Base-by-base conservation (phyloP, 30 jellyfish, hydroid and myxozoan species). In the Hydractinia symbiolongicarpus region DNA sequence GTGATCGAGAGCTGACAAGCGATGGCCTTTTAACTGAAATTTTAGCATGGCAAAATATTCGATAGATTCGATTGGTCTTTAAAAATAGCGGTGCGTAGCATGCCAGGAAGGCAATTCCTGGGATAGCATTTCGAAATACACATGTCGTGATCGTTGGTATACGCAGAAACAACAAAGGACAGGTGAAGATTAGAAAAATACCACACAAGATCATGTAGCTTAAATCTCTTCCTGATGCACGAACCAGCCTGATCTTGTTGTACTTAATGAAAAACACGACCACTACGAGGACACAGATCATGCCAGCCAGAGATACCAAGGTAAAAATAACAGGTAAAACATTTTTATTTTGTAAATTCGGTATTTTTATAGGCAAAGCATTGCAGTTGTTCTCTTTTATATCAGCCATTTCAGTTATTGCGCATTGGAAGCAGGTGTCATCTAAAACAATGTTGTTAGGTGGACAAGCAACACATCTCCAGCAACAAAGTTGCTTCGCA, bases 171-270 rank as follows among this genome's bases (percentile, higher is more conserved):
- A 77, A 62, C 19, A 93, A 6, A 9, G 96, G 94, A 56, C 93
- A 83, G 82, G 73, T 40, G 86, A 62, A 87, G 56, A 82, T 68
- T 30, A 86, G 55, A 6, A 86, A 55, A 52, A 93, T 82, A 54
- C 98, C 98, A 73, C 81, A 5, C 66, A 93, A 86, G 60, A 87
- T 84, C 55, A 76, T 83, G 79, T 87, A 60, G 88, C 98, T 87
- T 14, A 93, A 80, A 53, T 93, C 96, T 68, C 98, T 77, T 53
- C 98, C 94, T 44, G 95, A 93, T 9, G 95, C 90, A 52, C 76
- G 82, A 15, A 93, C 93, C 51, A 84, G 16, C 19, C 96, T 78
- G 78, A 54, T 50, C 9, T 84, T 66, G 87, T 78, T 77, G 83
- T 93, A 54, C 82, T 82, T 82, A n/a, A 87, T 64, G 54, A 93